phyloP scores from a whole-genome alignment of 2,888 invertebrate genomes.

The Aleiodes leptofemur region DNA sequence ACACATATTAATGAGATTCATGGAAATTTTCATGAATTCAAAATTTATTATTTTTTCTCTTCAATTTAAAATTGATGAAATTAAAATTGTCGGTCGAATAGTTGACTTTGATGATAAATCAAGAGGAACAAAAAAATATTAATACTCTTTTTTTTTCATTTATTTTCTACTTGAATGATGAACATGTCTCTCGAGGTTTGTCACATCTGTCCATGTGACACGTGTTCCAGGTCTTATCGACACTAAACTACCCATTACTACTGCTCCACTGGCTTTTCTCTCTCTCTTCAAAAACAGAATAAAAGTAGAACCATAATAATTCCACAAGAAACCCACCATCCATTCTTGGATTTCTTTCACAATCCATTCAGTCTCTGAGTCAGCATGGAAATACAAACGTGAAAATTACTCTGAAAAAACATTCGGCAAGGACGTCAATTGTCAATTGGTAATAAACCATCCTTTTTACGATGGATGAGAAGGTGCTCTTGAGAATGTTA shows the following conservation, averaged over 20 bases:
- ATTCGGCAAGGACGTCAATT: constrained; percentile 12
- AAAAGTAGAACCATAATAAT: constrained; percentile 19
- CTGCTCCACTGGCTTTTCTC: constrained; percentile 15
- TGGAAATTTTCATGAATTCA: background rate
- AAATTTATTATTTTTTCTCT: background rate
- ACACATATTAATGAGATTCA: background rate
- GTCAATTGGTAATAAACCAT: background rate
- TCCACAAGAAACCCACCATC: background rate
- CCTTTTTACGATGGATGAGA: background rate
- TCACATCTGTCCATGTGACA: constrained; percentile 15
- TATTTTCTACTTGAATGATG: background rate
- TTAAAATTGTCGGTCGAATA: no score
- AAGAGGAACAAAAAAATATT: background rate
- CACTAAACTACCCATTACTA: constrained; percentile 28
- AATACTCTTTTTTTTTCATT: background rate
- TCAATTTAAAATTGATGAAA: background rate
- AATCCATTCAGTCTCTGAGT: constrained; percentile 1
- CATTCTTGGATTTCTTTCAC: constrained; percentile 21
- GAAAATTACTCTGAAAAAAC: background rate
- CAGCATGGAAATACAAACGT: background rate
- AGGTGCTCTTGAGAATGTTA: background rate
- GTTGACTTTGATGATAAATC: no score
- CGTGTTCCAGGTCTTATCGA: constrained; percentile 26
- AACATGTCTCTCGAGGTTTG: constrained; percentile 21
- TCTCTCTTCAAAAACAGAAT: background rate